phyloP scores from a whole-genome alignment of 2,113 vertebrate genomes.

The Malurus melanocephalus region DNA sequence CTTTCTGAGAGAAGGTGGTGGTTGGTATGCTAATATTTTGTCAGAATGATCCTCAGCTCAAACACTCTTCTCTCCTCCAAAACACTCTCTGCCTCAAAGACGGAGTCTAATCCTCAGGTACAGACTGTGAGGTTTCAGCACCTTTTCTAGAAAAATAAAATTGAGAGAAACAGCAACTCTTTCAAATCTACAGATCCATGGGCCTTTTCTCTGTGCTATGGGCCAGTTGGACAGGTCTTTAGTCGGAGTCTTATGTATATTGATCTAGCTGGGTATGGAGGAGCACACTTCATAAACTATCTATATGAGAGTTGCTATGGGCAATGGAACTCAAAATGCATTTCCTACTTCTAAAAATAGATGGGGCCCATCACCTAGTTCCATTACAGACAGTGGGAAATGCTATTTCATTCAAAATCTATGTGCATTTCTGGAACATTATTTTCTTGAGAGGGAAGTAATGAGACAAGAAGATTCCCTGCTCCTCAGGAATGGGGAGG shows the following conservation, averaged over 20 bases:
- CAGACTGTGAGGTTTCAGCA: not conserved
- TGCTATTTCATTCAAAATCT: not conserved
- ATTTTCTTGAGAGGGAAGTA: not conserved
- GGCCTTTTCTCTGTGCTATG: not conserved
- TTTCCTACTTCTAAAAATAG: not conserved
- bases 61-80: not conserved
- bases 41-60: not conserved
- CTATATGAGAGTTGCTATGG: not conserved
- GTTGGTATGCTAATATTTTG: not conserved
- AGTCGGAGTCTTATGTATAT: not conserved
- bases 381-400: not conserved
- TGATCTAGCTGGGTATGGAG: not conserved
- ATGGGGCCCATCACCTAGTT: not conserved
- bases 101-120: fast-evolving
- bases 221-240: not conserved
- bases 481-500: not conserved
- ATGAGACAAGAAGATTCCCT: not conserved
- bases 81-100: not conserved
- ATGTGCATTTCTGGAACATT: not conserved
- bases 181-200: not conserved
- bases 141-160: not conserved
- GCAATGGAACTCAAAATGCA: not conserved
- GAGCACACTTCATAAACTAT: not conserved
- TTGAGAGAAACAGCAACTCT: not conserved
- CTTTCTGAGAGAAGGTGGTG: not conserved